These are phyloP conservation scores for Yponomeuta plumbellus DNA, from an alignment of 2,888 invertebrate genomes.

Conservation along the genomic window DNA sequence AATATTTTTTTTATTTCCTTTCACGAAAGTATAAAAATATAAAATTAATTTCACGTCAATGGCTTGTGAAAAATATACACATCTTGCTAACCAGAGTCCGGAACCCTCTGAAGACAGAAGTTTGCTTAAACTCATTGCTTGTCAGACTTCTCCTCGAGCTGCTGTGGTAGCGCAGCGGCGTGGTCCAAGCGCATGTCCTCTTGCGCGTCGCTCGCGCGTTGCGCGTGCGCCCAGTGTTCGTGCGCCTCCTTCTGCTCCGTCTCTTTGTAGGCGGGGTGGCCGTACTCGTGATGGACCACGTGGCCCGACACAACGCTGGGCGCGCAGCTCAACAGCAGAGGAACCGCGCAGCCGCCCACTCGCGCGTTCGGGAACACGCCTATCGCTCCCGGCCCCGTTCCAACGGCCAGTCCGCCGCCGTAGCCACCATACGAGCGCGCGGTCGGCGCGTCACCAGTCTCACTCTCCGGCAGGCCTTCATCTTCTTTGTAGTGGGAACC, in stretches of 20 bases:
- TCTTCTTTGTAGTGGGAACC: constrained; percentile 26
- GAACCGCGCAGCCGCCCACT: constrained; percentile 50
- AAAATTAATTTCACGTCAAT: not conserved
- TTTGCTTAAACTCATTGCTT: not conserved
- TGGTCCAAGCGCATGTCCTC: not conserved
- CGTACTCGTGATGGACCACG: constrained; percentile 34
- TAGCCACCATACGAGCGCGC: constrained; percentile 17
- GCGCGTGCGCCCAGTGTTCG: not conserved
- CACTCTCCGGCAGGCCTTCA: constrained; percentile 15
- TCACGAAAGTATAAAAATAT: constrained; percentile 2
- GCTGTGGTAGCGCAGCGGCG: not conserved
- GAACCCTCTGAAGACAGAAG: not conserved
- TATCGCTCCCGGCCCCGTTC: constrained; percentile 34
- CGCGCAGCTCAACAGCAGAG: constrained; percentile 59
- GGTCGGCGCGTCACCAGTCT: constrained; percentile 13
- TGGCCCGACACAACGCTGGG: constrained; percentile 54
- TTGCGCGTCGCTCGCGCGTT: not conserved
- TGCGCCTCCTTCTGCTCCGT: constrained; percentile 13
- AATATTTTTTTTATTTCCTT: not conserved
- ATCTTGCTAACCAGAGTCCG: not conserved
- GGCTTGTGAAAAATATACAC: not conserved
- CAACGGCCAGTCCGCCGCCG: not conserved
- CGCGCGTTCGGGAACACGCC: constrained; percentile 58
- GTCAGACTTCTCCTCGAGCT: not conserved
- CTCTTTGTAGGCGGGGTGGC: constrained; percentile 17